phyloP scores from a whole-genome alignment of 2,113 vertebrate genomes.

The Mormyrus iriodes region DNA sequence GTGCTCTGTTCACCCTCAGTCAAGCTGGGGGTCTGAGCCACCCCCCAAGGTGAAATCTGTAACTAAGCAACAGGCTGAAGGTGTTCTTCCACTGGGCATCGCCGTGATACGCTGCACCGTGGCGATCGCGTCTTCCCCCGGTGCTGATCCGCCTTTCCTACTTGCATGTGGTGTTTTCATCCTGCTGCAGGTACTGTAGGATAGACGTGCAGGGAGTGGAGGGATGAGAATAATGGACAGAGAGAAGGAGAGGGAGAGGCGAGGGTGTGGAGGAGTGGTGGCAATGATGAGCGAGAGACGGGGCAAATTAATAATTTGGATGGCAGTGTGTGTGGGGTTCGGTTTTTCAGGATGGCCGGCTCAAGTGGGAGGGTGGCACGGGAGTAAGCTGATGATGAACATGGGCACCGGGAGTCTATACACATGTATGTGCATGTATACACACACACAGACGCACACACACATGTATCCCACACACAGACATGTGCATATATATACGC shows the following conservation, averaged over 20 bases:
- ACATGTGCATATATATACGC: not conserved
- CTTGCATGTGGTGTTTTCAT: not conserved
- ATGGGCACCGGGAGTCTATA: not conserved
- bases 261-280: slow-evolving; percentile 33
- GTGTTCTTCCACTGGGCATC: not conserved
- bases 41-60: not conserved
- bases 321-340: not conserved
- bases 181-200: too few species aligned
- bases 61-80: slow-evolving; percentile 8
- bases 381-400: not conserved
- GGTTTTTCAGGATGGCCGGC: not conserved
- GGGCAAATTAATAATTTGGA: slow-evolving; percentile 8
- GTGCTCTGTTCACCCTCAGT: not conserved
- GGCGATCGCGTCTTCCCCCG: not conserved
- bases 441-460: not conserved
- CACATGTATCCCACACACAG: not conserved
- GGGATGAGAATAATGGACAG: not conserved
- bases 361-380: not conserved
- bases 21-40: not conserved
- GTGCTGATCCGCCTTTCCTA: not conserved
- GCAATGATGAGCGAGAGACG: slow-evolving; percentile 22
- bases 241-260: slow-evolving; percentile 20
- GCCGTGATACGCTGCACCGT: not conserved
- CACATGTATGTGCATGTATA: not conserved
- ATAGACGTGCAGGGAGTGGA: not conserved